Percentiles rank a stretch among this genome's conserved stretches.
These are phyloP conservation scores for Xanthorhoe designata DNA, from an alignment of 2,888 invertebrate genomes.

Conservation along the genomic window DNA sequence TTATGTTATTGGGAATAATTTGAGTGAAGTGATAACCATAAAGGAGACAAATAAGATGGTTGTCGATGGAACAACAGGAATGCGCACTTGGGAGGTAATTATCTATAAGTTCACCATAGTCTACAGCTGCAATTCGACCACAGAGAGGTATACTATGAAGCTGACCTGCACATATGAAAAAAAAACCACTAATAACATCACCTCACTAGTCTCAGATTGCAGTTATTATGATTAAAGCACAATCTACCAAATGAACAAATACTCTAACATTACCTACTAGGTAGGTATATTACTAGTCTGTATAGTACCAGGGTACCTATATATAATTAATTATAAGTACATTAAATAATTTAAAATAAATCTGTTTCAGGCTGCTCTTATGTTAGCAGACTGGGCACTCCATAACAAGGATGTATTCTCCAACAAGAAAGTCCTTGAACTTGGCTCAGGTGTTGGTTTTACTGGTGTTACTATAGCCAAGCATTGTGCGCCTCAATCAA, in stretches of 20 bases:
- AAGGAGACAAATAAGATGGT: slow-evolving; percentile 90
- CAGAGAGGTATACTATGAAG: too few relatives aligned
- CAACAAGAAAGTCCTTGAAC: slow-evolving; percentile 87
- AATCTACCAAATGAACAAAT: too few relatives aligned
- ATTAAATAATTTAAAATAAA: not conserved
- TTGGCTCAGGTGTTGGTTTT: slow-evolving; percentile 92
- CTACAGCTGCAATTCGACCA: too few relatives aligned
- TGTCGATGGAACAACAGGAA: slow-evolving; percentile 91
- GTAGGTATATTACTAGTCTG: too few relatives aligned
- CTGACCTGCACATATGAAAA: too few relatives aligned
- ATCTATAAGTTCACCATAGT: too few relatives aligned
- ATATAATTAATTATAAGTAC: not conserved
- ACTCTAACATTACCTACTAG: too few relatives aligned
- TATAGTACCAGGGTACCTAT: not conserved
- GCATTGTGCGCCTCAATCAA: slow-evolving; percentile 79
- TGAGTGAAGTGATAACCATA: slow-evolving; percentile 81
- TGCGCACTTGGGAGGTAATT: slow-evolving; percentile 91
- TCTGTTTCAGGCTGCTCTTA: slow-evolving; percentile 87
- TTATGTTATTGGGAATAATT: slow-evolving; percentile 79
- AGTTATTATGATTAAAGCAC: too few relatives aligned
- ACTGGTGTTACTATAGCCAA: slow-evolving; percentile 87
- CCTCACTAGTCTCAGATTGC: too few relatives aligned
- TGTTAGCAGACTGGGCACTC: slow-evolving; percentile 89
- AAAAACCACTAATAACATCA: too few relatives aligned
- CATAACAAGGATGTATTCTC: slow-evolving; percentile 80